These are phyloP conservation scores for Corythaeola cristata DNA, from an alignment of 2,113 vertebrate species.

Conservation along the genomic window DNA sequence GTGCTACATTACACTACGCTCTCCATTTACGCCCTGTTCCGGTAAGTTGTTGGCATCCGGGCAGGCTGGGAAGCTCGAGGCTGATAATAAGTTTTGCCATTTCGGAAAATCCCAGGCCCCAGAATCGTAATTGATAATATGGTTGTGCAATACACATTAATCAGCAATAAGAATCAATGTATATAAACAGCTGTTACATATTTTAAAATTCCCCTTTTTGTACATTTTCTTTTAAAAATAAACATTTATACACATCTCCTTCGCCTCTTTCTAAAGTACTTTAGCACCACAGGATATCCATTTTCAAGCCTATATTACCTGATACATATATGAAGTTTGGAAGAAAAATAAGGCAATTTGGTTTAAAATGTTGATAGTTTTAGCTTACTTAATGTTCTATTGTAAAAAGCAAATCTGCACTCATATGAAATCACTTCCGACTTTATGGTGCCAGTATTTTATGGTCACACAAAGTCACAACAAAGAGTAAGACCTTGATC, in stretches of 20 bases:
- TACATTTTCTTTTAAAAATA: constrained; percentile 87
- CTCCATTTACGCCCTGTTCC: constrained; percentile 43
- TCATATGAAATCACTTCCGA: constrained; percentile 62
- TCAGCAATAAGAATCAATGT: constrained; percentile 89
- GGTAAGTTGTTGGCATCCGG: constrained; percentile 58
- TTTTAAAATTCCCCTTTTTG: constrained; percentile 86
- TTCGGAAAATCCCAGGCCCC: constrained; percentile 70
- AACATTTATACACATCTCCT: constrained; percentile 85
- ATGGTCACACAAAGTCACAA: constrained; percentile 69
- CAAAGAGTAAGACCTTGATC: constrained; percentile 68
- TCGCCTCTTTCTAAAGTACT: constrained; percentile 82
- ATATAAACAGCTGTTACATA: constrained; percentile 86
- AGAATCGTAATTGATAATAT: constrained; percentile 71
- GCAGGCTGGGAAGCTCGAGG: constrained; percentile 61
- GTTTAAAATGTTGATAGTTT: constrained; percentile 88
- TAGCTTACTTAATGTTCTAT: constrained; percentile 83
- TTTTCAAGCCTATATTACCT: constrained; percentile 92
- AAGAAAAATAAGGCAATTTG: constrained; percentile 92
- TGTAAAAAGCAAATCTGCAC: constrained; percentile 80
- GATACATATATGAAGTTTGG: constrained; percentile 87
- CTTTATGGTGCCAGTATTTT: constrained; percentile 71
- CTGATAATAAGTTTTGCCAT: constrained; percentile 47
- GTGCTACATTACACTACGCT: not conserved
- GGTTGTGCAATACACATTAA: constrained; percentile 87
- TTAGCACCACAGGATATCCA: constrained; percentile 95